Evolutionary conservation across 2,113 vertebrate species (phyloP), one percentile per base, ranked within the genome.

Genomic region (Canis aureus): DNA sequence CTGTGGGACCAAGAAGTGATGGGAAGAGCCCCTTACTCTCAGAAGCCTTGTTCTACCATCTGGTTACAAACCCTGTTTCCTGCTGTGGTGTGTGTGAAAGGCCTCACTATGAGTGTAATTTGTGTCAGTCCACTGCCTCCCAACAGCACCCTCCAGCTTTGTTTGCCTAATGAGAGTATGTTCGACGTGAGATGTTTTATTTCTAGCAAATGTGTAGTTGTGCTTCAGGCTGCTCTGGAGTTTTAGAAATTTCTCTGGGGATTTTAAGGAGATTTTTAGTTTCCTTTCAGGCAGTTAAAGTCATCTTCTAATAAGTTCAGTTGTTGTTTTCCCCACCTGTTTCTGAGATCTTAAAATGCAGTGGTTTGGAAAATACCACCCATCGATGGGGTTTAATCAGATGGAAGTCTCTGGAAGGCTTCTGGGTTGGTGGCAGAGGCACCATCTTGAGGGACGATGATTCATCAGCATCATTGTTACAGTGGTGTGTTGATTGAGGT

Each of bases 261-360:
- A 97, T 19, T 76, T 97, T 32, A 94, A 89, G 64, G 94, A 64
- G 64, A 19, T 64, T 84, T 92, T 92, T 55, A 90, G 80, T 96
- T 97, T 97, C 57, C 22, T 94, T 67, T 81, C 11, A 80, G 88
- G 89, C 88, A 94, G 35, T 79, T 89, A 62, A 97, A 92, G 84
- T 85, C 69, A 22, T 88, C 84, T 94, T 62, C 81, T 88, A 64
- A 91, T 95, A 80, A 81, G 71, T 80, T 29, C 38, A 71, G 22
- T 84, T 80, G 23, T 89, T 86, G 62, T 13, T 88, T 55, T 76
- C 38, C 22, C 29, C 73, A 88, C 69, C 88, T 81, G 57, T 55
- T 85, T 89, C 80, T 85, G 69, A 86, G 62, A 88, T 69, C 89
- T 88, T 64, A 94, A 57, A 59, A 64, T 27, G 71, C 16, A 53